Evolutionary conservation across 64 coral and sea anemone genomes (phyloP), one percentile per base, ranked within the genome.

Genomic region (Orbicella faveolata): DNA sequence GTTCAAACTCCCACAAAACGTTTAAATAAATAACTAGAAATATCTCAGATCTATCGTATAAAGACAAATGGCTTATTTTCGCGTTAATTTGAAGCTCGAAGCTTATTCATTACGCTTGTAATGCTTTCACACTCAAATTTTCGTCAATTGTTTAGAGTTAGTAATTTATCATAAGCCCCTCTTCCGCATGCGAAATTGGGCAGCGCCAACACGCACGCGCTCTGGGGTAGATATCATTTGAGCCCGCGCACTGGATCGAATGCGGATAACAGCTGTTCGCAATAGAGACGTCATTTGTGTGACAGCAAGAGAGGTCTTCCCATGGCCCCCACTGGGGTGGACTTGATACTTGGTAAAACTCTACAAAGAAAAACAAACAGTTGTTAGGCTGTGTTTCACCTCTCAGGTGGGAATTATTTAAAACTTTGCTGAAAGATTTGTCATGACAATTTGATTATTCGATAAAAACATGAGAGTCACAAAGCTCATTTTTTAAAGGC

Each of bases 1-100:
- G 30, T 11, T 61, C 16, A 0, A 82, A 63, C 63, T 64, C 9
- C 26, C 66, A 67, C 23, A 23, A 23, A 34, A 19, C 12, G 23
- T 15, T 21, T 68, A 84, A 84, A 84, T 84, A 84, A 84, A 84
- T 84, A 84, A 39, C 16, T 79, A 35, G 18, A 67, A 84, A 68
- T 36, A 48, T 84, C 81, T 48, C 36, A 48, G 3, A 48, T 3
- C 44, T 48, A 48, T 48, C 81, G 18, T 4, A 10, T 69, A 1
- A 25, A 19, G 35, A 84, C 36, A 51, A 44, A 67, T 35, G 52
- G n/a, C 52, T 84, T 14, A 84, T 52, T 84, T 9, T 52, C 63
- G 0, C 20, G 12, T 76, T 79, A 6, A 6, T 79, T 30, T 25
- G 16, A 55, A 76, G 25, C 1, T 39, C 2, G 16, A 36, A 13